Conservation (phyloP, 2,113 vertebrate genomes). For the Phyllopteryx taeniolatus region DNA sequence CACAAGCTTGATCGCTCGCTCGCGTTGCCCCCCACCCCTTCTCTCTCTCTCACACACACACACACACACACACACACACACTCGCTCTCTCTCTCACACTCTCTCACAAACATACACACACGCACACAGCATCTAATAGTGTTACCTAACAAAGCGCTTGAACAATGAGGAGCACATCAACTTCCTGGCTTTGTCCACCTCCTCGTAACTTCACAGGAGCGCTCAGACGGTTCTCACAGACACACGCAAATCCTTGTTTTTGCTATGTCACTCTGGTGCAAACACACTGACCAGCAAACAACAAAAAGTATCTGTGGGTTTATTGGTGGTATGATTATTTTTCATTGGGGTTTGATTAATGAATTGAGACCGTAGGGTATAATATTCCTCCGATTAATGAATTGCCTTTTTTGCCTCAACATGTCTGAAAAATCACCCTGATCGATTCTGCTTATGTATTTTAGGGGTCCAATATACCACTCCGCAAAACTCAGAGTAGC, state of each 20-base stretch:
- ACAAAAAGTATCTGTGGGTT: neutral
- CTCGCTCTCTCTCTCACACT: neutral
- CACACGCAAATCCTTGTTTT: conserved; percentile 62
- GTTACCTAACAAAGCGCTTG: conserved; percentile 67
- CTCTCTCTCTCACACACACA: conserved; percentile 22
- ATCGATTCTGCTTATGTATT: too few relatives aligned
- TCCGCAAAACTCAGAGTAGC: too few relatives aligned
- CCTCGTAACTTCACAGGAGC: conserved; percentile 66
- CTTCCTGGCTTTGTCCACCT: conserved; percentile 77
- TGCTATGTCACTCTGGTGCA: conserved; percentile 60
- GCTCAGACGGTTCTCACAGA: conserved; percentile 69
- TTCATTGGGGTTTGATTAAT: neutral
- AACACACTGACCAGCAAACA: conserved; percentile 46
- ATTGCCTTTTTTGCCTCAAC: too few relatives aligned
- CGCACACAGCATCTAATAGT: conserved; percentile 58
- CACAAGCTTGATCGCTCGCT: neutral
- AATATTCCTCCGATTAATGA: too few relatives aligned
- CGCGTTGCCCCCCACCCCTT: neutral
- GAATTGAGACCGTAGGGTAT: too few relatives aligned
- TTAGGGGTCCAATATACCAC: too few relatives aligned
- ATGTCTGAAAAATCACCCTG: too few relatives aligned
- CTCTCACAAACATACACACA: conserved; percentile 34
- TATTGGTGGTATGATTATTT: neutral
- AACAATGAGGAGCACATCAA: conserved; percentile 74
- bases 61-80: conserved; percentile 21